Conservation (phyloP, 2,888 invertebrate species). For the Meganola albula region DNA sequence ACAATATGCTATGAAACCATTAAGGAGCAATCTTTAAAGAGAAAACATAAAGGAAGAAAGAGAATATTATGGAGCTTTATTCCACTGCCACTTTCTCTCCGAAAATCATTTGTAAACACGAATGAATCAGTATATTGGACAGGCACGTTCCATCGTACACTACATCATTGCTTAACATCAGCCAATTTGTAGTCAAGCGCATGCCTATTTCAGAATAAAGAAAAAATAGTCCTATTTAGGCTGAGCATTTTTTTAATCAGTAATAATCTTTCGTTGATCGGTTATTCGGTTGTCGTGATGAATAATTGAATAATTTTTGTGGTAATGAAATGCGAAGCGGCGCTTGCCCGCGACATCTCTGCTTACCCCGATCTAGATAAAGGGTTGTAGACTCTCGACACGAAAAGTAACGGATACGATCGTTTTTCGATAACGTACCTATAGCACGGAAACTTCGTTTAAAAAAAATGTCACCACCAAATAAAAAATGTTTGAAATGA, state of each 20-base stretch:
- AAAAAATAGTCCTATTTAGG: too few relatives aligned
- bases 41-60: too few relatives aligned
- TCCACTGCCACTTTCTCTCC: too few relatives aligned
- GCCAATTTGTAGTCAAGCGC: too few relatives aligned
- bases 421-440: conserved; percentile 64
- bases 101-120: too few relatives aligned
- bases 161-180: too few relatives aligned
- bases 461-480: conserved; percentile 25
- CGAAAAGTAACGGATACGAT: conserved; percentile 50
- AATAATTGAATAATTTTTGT: conserved; percentile 62
- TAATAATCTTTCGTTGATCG: conserved; percentile 15
- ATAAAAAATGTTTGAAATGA: conserved; percentile 27
- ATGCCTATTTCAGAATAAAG: too few relatives aligned
- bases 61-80: too few relatives aligned
- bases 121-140: too few relatives aligned
- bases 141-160: too few relatives aligned
- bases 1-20: too few relatives aligned
- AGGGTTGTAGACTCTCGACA: conserved; percentile 61
- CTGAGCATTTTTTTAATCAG: conserved; percentile 19
- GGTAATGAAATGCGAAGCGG: conserved; percentile 52
- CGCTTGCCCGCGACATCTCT: conserved; percentile 53
- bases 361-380: conserved; percentile 66
- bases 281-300: conserved; percentile 37
- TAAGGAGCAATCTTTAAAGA: too few relatives aligned
- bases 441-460: conserved; percentile 53